Evolutionary conservation across 1,140 invertebrate genomes (phyloP), one percentile per base, ranked within the genome.

Genomic region (Temnothorax curvispinosus): DNA sequence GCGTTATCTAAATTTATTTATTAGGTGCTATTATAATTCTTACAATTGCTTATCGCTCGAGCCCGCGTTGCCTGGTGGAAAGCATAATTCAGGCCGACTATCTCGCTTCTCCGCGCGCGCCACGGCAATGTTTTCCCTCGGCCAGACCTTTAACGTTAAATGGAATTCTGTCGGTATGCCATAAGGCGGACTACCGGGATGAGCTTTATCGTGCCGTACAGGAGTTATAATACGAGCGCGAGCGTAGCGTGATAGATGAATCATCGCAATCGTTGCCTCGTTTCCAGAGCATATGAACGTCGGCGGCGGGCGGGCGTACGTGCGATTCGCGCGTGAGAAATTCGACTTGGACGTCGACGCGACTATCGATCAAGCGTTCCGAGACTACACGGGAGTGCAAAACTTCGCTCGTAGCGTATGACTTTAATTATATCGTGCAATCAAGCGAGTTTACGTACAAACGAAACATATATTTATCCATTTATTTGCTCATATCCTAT

Each of bases 211-310:
- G 80, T 74, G 76, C 62, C 62, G 62, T 52, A 80, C 44, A 80
- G 52, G 56, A 56, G 80, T 74, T 77, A 76, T 90, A 90, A 90
- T 90, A 88, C 87, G 86, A 82, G 78, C 80, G 88, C 87, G 86
- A 82, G 78, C 80, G 38, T 87, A 52, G 78, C 88, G 74, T 90
- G 89, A 90, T 88, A 90, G 86, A 90, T 88, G 86, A 81, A 88
- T 90, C 88, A 85, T 90, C 50, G 71, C 88, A 71, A 90, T 90
- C 69, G 86, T 90, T 89, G 85, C 75, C 74, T 85, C 64, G 88
- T 90, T 88, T 64, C 81, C 67, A 78, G 74, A 60, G 35, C 11
- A 5, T 21, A 32, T 27, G 75, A 54, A 72, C 67, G n/a, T 32
- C 1, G 35, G 21, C 50, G 27, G 27, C 27, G 27, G 27, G 0